Conservation (phyloP, 2,797 vertebrate genomes). For the Onychomys leucogaster region DNA sequence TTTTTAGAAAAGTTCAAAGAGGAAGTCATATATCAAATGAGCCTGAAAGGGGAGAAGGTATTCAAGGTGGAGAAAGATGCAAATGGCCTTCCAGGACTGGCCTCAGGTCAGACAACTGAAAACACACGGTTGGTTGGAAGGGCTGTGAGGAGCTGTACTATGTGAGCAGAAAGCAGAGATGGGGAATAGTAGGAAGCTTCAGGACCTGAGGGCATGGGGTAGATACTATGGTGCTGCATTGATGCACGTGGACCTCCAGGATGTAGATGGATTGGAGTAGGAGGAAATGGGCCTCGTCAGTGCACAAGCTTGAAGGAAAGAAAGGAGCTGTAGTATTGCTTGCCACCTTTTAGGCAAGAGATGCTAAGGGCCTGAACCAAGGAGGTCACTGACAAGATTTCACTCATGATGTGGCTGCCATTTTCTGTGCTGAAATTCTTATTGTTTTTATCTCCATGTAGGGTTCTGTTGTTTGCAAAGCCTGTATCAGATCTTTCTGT, state of each 20-base stretch:
- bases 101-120: neutral
- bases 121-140: neutral
- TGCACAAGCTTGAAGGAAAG: neutral
- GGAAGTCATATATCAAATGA: conserved; percentile 8
- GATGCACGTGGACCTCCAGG: neutral
- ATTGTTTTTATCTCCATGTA: neutral
- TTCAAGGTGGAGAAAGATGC: neutral
- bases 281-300: neutral
- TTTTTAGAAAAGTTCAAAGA: conserved; percentile 28
- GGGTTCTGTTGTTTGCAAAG: conserved; percentile 30
- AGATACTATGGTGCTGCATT: neutral
- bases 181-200: neutral
- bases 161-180: neutral
- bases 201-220: neutral
- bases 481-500: neutral
- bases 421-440: neutral
- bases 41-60: conserved; percentile 1
- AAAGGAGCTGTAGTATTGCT: neutral
- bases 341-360: neutral
- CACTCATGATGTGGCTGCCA: neutral
- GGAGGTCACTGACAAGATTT: neutral
- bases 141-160: neutral
- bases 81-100: neutral
- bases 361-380: neutral
- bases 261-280: neutral